Percentiles rank a stretch among this genome's conserved stretches.
Evolutionary conservation across 2,797 vertebrate genomes (phyloP).

Genomic region (Australoheros facetus): DNA sequence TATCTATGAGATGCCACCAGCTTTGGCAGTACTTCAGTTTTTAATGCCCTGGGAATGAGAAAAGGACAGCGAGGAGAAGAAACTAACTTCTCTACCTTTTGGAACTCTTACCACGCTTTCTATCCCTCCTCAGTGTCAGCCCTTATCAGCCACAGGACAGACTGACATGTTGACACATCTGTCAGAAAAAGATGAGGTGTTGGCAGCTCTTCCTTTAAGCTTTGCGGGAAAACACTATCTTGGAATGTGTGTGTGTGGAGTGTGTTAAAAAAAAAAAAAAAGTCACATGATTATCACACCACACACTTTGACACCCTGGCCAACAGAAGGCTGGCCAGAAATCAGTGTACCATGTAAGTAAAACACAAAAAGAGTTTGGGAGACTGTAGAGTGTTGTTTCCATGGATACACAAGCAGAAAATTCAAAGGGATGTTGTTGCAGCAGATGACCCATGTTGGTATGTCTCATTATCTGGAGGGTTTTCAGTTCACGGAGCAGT

Average conservation of each 20-base stretch:
- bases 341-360: not conserved
- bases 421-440: conserved; percentile 6
- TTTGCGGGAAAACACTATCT: not conserved
- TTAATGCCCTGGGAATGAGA: not conserved
- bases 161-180: conserved; percentile 8
- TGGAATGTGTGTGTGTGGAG: not conserved
- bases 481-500: conserved; percentile 29
- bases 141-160: conserved; percentile 7
- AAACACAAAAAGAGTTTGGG: not conserved
- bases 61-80: not conserved
- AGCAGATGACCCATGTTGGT: conserved; percentile 18
- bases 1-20: not conserved
- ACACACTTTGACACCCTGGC: not conserved
- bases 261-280: not conserved
- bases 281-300: not conserved
- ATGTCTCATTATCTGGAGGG: conserved; percentile 29
- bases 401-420: conserved; percentile 44
- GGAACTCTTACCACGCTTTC: not conserved
- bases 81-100: not conserved
- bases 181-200: not conserved
- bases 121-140: not conserved
- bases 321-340: not conserved
- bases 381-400: conserved; percentile 30
- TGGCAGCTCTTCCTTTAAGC: not conserved
- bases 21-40: not conserved